Base-by-base conservation (phyloP, 1,140 invertebrate species). In the Leptinotarsa texana region DNA sequence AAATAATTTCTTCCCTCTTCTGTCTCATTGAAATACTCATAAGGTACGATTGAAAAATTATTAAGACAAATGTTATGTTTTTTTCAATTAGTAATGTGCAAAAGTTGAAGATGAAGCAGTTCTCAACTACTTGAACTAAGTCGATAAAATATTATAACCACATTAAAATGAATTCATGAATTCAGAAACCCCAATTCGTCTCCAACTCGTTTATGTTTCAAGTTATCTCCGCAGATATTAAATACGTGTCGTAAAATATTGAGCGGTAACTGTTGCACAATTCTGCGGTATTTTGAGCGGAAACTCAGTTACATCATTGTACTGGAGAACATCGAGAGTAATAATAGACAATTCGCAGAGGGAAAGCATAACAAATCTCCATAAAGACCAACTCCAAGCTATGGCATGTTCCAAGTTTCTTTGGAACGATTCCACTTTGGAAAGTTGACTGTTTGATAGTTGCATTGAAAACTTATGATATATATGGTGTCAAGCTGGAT, bases 321-420 rank as follows among this genome's bases (percentile, higher is more conserved):
- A 49, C 33, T 69, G 15, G 18, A 18, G 42, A 69, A 47, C 13
- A 47, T 62, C 33, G 70, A 63, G 48, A 42, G 33, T 42, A 62
- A 72, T 72, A 72, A 72, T 72, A 72, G 61, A 72, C 57, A 62
- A 63, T 51, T 72, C 51, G 24, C 57, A 62, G 48, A 47, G 48
- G 70, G 62, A 72, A 72, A 72, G 70, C 70, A 72, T 24, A 62
- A 72, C 70, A 62, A 72, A 72, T 63, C 49, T 72, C 57, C 61
- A 72, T 72, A 63, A 72, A 51, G 21, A 63, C 24, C 13, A 72
- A 72, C 8, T 63, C 15, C 51, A 71, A 71, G 27, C 69, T 62
- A 15, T 33, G 15, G 33, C n/a, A 11, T 42, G 33, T 42, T 42
- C 33, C 33, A 42, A 42, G 33, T 42, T 63, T 22, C 18, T 13